Percentiles rank a stretch among this genome's conserved stretches.
Conservation (phyloP, 1,140 invertebrate genomes). For the Aphaenogaster rudis region DNA sequence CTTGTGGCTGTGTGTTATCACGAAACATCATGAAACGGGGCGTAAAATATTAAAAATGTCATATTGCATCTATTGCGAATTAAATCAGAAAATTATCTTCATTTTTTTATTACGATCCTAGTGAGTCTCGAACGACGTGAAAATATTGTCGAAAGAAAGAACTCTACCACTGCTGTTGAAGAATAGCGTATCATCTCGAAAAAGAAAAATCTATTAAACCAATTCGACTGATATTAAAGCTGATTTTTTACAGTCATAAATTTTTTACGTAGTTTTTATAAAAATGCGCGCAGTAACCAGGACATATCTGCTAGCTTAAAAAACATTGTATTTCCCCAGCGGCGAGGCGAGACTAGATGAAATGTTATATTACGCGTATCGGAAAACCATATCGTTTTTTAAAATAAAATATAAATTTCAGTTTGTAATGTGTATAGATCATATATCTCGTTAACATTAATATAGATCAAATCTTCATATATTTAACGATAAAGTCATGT, state of each 20-base stretch:
- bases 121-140: not conserved
- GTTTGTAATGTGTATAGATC: conserved; percentile 6
- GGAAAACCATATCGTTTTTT: conserved; percentile 56
- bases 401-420: conserved; percentile 35
- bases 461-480: conserved; percentile 33
- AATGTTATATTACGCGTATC: conserved; percentile 58
- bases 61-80: conserved; percentile 10
- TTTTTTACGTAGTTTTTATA: conserved; percentile 19
- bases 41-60: conserved; percentile 10
- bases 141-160: not conserved
- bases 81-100: not conserved
- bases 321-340: conserved; percentile 55
- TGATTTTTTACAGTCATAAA: not conserved
- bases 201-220: conserved; percentile 12
- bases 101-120: not conserved
- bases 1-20: conserved; percentile 25
- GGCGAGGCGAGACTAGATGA: conserved; percentile 60
- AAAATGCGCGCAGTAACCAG: conserved; percentile 38
- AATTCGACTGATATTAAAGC: conserved; percentile 13
- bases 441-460: conserved; percentile 33
- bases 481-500: conserved; percentile 28
- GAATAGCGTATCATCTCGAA: not conserved
- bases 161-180: not conserved
- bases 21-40: conserved; percentile 53
- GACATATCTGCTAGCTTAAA: conserved; percentile 49